Conservation (phyloP, 2,113 vertebrate species). For the Astur gentilis region DNA sequence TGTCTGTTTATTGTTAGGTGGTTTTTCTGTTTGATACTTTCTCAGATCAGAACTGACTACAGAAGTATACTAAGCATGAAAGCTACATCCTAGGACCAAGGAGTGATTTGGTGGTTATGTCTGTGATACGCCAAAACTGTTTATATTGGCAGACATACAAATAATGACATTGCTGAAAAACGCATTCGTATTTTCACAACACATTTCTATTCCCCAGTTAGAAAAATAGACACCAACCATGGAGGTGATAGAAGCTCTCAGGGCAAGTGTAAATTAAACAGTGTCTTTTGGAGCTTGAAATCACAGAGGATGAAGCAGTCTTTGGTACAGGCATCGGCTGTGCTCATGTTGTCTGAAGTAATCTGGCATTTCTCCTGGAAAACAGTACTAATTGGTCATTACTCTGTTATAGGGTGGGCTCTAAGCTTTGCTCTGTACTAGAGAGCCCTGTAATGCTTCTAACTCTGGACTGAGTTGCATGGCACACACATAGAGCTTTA, state of each 20-base stretch:
- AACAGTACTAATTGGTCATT: background rate
- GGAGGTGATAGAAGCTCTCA: background rate
- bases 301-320: background rate
- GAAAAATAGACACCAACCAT: background rate
- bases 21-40: background rate
- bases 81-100: rapidly evolving
- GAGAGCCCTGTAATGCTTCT: background rate
- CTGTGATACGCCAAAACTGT: background rate
- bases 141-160: background rate
- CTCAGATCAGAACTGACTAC: background rate
- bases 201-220: background rate
- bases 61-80: background rate
- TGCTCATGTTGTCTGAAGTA: background rate
- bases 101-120: background rate
- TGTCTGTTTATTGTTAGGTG: background rate
- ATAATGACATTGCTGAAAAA: background rate
- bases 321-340: background rate
- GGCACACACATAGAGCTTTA: background rate
- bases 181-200: background rate
- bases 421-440: background rate
- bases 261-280: background rate
- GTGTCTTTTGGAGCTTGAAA: background rate
- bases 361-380: background rate
- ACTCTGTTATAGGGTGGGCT: background rate
- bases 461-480: background rate